These are phyloP conservation scores for Terrapene triunguis DNA, from an alignment of 2,113 vertebrate species.

Conservation along the genomic window DNA sequence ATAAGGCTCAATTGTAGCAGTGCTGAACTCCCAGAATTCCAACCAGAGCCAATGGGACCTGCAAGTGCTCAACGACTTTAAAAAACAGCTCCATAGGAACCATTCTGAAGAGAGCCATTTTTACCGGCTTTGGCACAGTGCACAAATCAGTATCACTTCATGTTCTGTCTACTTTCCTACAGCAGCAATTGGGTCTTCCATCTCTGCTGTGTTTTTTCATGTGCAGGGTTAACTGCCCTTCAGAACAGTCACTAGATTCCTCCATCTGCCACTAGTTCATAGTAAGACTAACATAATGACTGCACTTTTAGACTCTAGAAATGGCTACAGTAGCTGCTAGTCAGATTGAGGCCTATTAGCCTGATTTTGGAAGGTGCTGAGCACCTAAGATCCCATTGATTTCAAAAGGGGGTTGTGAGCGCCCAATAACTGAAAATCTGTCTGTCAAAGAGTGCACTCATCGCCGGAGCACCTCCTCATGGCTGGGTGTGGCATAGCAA, in stretches of 20 bases:
- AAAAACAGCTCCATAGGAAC: background rate
- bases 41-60: background rate
- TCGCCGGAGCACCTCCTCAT: too few species aligned
- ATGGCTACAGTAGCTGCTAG: background rate
- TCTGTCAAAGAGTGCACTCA: too few species aligned
- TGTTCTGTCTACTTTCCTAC: background rate
- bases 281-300: background rate
- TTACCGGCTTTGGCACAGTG: background rate
- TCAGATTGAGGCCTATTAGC: background rate
- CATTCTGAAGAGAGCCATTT: background rate
- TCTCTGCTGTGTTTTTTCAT: background rate
- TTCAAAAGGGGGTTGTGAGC: background rate
- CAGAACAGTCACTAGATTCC: background rate
- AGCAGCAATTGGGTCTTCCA: background rate
- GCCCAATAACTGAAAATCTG: background rate
- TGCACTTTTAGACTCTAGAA: background rate
- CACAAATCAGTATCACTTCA: background rate
- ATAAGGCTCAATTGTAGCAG: background rate
- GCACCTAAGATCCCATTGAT: background rate
- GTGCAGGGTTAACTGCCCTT: background rate
- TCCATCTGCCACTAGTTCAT: background rate
- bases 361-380: background rate
- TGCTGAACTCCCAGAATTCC: background rate
- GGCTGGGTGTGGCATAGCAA: too few species aligned
- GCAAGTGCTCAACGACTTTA: fast-evolving